These are phyloP conservation scores for Eueremaeus valkanovi DNA, from an alignment of 2,888 invertebrate genomes.

Conservation along the genomic window DNA sequence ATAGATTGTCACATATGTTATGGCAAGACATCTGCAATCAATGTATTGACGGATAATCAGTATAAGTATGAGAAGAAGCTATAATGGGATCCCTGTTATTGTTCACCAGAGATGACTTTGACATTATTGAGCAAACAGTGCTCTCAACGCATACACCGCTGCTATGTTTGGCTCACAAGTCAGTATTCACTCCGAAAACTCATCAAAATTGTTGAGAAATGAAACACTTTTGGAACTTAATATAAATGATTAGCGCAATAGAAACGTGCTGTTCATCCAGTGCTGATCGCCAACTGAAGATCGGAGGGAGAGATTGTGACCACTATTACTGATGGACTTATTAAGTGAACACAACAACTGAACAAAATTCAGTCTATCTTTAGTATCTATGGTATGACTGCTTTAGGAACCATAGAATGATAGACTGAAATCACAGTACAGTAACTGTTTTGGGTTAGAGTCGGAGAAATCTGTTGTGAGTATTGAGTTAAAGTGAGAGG, in stretches of 20 bases:
- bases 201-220: slow-evolving; percentile 5
- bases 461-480: neutral
- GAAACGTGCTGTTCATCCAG: neutral
- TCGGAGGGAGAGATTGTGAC: too few relatives aligned
- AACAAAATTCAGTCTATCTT: neutral
- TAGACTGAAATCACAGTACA: neutral
- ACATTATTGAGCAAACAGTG: neutral
- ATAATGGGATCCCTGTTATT: neutral
- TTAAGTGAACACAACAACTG: neutral
- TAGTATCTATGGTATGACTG: neutral
- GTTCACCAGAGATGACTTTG: neutral
- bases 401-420: neutral
- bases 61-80: neutral
- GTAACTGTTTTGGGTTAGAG: neutral
- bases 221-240: neutral
- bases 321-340: neutral
- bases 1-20: slow-evolving; percentile 14
- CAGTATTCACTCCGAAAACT: neutral
- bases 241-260: neutral
- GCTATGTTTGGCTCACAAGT: neutral
- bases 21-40: slow-evolving; percentile 13
- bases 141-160: too few relatives aligned
- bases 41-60: neutral
- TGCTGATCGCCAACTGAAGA: too few relatives aligned
- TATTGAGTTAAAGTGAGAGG: slow-evolving; percentile 11